A percentile compares a stretch with the other conserved stretches of the same genome.
Evolutionary conservation across 1,140 invertebrate genomes (phyloP).

Genomic region (Ceratosolen solmsi): DNA sequence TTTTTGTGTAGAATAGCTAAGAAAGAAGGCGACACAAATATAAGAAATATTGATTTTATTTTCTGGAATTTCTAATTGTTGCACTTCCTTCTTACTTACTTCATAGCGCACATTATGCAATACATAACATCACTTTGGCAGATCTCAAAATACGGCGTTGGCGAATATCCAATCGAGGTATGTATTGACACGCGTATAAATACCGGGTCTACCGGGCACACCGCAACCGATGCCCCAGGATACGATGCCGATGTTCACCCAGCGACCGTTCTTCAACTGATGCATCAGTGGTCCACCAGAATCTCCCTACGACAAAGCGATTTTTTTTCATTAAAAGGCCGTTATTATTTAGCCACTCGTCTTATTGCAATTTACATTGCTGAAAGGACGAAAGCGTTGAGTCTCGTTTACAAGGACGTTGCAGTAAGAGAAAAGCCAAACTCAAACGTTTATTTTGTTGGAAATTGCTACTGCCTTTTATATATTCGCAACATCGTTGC

Average conservation of each 20-base stretch:
- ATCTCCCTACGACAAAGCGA: conserved; percentile 83
- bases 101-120: not conserved
- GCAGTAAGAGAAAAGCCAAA: too few species aligned
- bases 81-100: not conserved
- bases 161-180: conserved; percentile 83
- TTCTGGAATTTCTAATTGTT: not conserved
- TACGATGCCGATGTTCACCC: conserved; percentile 86
- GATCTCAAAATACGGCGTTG: conserved; percentile 75
- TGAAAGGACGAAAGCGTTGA: too few species aligned
- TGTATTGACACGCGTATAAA: conserved; percentile 82
- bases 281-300: conserved; percentile 87
- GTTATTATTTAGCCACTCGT: too few species aligned
- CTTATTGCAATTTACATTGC: too few species aligned
- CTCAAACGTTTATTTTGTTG: too few species aligned
- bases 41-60: not conserved
- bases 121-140: not conserved
- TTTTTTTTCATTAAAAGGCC: too few species aligned
- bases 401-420: too few species aligned
- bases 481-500: too few species aligned
- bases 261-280: conserved; percentile 80
- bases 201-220: conserved; percentile 78
- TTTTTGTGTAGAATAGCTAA: not conserved
- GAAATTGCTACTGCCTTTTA: too few species aligned
- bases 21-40: not conserved
- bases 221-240: conserved; percentile 86